Conservation (phyloP, 2,888 invertebrate genomes). For the Lissonota sp. region DNA sequence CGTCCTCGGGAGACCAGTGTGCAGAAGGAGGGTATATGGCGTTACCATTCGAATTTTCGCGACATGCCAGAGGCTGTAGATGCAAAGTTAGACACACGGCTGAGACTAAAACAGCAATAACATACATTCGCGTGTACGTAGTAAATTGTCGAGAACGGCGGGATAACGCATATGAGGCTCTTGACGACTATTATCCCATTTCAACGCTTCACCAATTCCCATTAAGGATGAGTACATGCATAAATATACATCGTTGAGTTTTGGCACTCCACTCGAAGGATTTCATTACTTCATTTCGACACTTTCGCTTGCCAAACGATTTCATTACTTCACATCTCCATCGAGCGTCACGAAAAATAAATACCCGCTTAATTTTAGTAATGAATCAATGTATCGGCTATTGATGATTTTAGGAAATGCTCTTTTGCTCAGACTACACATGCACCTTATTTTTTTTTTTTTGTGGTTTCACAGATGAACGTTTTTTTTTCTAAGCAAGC, state of each 20-base stretch:
- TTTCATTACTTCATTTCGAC: slow-evolving; percentile 15
- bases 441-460: too few species aligned
- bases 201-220: not conserved
- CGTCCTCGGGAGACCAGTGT: not conserved
- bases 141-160: slow-evolving; percentile 10
- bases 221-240: not conserved
- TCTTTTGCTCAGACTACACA: not conserved
- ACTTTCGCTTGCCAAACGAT: not conserved
- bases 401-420: not conserved
- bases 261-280: not conserved
- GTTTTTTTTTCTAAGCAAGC: too few species aligned
- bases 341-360: not conserved
- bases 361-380: not conserved
- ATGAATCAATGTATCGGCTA: not conserved
- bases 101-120: slow-evolving; percentile 4
- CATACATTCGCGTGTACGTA: not conserved
- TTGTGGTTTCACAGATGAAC: too few species aligned
- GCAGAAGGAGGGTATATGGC: too few species aligned
- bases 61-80: not conserved
- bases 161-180: slow-evolving; percentile 7
- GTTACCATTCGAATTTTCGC: not conserved
- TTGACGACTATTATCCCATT: slow-evolving; percentile 14
- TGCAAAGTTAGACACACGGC: not conserved
- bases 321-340: slow-evolving; percentile 11
- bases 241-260: slow-evolving; percentile 17